Evolutionary conservation across 2,888 invertebrate species (phyloP), one percentile per base, ranked within the genome.

Genomic region (Electrophaes corylata): DNA sequence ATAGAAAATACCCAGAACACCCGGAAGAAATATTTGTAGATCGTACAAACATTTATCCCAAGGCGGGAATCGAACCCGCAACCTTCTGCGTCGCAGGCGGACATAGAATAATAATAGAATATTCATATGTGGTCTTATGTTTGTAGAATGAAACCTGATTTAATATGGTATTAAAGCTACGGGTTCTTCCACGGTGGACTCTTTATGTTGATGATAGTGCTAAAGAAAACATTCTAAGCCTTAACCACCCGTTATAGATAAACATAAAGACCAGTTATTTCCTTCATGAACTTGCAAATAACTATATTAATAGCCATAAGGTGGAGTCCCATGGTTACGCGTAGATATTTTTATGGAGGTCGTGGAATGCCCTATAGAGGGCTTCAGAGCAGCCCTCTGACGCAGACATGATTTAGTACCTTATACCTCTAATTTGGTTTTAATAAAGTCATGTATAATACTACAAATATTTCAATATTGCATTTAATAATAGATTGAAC

Each of bases 341-440:
- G 60, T 5, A 59, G 55, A 56, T 62, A 66, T 66, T 66, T 66
- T 66, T 66, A 66, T 66, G 60, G 62, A 16, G 31, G 41, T 12
- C 23, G 4, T 40, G 56, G 64, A 66, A 66, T 66, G 62, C 33
- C 8, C 16, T 31, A 18, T 11, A 6, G 46, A 33, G 37, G 39
- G 20, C 43, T 16, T 29, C 29, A 10, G 41, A 12, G 18, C 41
- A 12, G 26, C 33, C 58, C 65, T 55, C 46, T 53, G 55, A 49
- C 55, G 29, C 23, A 37, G 43, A 47, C 57, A 65, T 65, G 65
- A 65, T 65, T 65, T 65, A 65, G 53, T 59, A 57, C 59, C 52
- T 26, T 39, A 50, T 20, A 55, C 4, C 35, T 53, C 18, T 46
- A 51, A 57, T 57, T 51, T 41, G 35, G 45, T 18, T 51, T 57